Evolutionary conservation across 2,797 vertebrate species (phyloP).

Genomic region (Gymnoscopelus braueri): DNA sequence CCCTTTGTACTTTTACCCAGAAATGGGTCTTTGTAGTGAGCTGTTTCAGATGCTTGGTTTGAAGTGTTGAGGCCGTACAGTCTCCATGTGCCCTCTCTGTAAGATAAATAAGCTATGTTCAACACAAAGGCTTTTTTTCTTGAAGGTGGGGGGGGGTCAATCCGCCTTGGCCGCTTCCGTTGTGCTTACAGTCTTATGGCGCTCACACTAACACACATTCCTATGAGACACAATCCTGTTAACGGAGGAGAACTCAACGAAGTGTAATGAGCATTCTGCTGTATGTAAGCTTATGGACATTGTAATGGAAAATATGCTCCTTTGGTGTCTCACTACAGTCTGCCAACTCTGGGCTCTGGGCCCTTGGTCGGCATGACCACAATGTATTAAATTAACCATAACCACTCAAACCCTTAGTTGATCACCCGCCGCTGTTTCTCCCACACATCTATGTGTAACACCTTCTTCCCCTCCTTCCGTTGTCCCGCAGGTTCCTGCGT

Average conservation of each 20-base stretch:
- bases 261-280: constrained; percentile 48
- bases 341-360: constrained; percentile 7
- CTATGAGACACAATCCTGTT: constrained; percentile 37
- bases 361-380: no score
- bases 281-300: constrained; percentile 51
- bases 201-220: constrained; percentile 50
- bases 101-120: constrained; percentile 61
- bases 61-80: constrained; percentile 44
- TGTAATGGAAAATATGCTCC: constrained; percentile 15
- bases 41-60: constrained; percentile 46
- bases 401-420: neutral
- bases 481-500: constrained; percentile 85
- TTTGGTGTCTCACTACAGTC: no score
- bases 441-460: neutral
- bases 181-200: constrained; percentile 17
- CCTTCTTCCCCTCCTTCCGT: neutral
- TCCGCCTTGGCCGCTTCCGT: neutral
- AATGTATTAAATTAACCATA: no score
- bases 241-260: constrained; percentile 33
- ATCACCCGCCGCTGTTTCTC: constrained; percentile 10
- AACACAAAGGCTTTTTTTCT: constrained; percentile 53
- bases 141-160: constrained; percentile 6
- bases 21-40: constrained; percentile 44
- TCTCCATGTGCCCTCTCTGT: constrained; percentile 52
- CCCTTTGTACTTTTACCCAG: constrained; percentile 52